phyloP scores from a whole-genome alignment of 2,797 vertebrate species.

The Ceryle rudis region DNA sequence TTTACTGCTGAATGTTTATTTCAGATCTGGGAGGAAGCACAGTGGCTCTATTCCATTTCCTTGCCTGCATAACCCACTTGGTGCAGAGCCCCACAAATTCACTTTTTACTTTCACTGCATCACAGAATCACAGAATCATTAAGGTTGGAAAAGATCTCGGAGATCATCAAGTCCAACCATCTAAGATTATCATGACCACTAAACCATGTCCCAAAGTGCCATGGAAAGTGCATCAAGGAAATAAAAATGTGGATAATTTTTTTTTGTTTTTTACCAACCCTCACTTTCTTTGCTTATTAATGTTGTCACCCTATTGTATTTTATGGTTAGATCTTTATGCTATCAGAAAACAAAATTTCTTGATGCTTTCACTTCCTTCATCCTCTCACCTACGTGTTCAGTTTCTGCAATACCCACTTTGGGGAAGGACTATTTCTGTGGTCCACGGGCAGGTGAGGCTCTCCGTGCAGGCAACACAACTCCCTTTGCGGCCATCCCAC shows the following conservation, averaged over 20 bases:
- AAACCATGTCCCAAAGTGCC: too few species aligned
- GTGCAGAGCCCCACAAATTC: conserved; percentile 11
- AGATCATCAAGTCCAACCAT: too few species aligned
- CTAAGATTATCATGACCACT: too few species aligned
- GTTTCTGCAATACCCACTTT: background rate
- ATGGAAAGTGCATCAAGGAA: background rate
- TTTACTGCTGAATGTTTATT: conserved; percentile 79
- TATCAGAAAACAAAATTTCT: background rate
- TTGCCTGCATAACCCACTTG: conserved; percentile 50
- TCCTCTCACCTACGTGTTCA: rapidly evolving
- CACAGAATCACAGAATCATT: background rate
- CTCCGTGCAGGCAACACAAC: background rate
- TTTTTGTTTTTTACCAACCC: background rate
- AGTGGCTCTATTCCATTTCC: conserved; percentile 78
- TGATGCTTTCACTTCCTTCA: background rate
- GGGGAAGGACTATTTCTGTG: background rate
- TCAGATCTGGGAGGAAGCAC: conserved; percentile 78
- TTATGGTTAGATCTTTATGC: background rate
- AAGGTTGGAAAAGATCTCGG: too few species aligned
- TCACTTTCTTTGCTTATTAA: background rate
- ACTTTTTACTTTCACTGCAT: conserved; percentile 2
- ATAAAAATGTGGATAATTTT: background rate
- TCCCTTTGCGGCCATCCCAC: background rate
- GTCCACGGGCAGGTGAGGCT: background rate
- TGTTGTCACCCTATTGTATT: background rate